A percentile compares a stretch with the other conserved stretches of the same genome.
These are phyloP conservation scores for Gymnocypris eckloni DNA, from an alignment of 2,797 vertebrate genomes.

Conservation along the genomic window DNA sequence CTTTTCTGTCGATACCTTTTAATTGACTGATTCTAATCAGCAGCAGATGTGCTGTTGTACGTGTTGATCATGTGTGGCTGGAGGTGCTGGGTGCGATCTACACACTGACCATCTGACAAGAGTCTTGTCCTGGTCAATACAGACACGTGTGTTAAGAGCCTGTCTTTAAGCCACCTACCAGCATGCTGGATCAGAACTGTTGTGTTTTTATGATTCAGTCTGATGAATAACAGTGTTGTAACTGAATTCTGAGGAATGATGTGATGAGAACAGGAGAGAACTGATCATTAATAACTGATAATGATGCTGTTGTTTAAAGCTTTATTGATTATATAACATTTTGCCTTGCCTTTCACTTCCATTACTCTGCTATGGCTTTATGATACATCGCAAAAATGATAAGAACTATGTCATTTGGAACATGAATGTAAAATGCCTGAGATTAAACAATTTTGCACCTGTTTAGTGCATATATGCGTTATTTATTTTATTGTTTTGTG, in stretches of 20 bases:
- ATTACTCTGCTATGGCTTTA: slow-evolving; percentile 26
- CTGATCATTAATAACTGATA: neutral
- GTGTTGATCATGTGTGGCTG: neutral
- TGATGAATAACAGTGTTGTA: neutral
- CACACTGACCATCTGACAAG: neutral
- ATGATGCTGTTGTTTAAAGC: slow-evolving; percentile 27
- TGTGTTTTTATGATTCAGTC: slow-evolving; percentile 26
- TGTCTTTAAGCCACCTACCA: neutral
- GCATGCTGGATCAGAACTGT: slow-evolving; percentile 5
- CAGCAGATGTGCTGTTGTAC: neutral
- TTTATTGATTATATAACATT: slow-evolving; percentile 52
- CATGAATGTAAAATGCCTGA: slow-evolving; percentile 45
- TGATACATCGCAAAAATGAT: slow-evolving; percentile 16
- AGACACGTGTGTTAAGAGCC: neutral
- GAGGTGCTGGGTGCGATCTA: neutral
- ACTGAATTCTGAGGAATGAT: neutral
- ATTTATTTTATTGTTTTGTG: neutral
- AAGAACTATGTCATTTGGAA: neutral
- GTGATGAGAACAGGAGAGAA: neutral
- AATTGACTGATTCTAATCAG: neutral
- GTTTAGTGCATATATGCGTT: neutral
- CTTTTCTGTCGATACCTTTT: slow-evolving; percentile 16
- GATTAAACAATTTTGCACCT: slow-evolving; percentile 55
- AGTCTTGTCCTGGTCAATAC: neutral
- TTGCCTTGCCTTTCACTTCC: slow-evolving; percentile 18